These are phyloP conservation scores for Phasianus colchicus DNA, from an alignment of 2,113 vertebrate species.

Conservation along the genomic window DNA sequence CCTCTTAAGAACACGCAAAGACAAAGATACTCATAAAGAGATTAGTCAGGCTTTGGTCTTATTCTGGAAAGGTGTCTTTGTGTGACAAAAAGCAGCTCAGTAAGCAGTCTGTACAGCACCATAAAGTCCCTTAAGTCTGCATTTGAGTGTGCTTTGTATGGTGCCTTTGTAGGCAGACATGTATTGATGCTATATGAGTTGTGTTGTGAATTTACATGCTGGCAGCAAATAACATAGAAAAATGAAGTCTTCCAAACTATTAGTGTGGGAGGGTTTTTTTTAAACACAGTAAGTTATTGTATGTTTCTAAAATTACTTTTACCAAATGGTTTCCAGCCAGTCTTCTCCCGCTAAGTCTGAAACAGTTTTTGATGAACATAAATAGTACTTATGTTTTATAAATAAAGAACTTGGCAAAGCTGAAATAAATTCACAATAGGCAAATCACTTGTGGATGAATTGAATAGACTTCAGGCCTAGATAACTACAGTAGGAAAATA, in stretches of 20 bases:
- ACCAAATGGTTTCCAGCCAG: background rate
- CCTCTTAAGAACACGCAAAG: conserved; percentile 20
- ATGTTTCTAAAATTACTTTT: conserved; percentile 27
- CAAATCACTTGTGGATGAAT: background rate
- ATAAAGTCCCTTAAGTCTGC: background rate
- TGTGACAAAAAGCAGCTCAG: background rate
- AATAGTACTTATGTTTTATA: background rate
- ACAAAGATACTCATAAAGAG: conserved; percentile 31
- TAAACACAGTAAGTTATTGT: conserved; percentile 22
- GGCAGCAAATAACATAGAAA: background rate
- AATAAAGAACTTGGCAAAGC: conserved; percentile 15
- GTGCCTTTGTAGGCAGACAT: background rate
- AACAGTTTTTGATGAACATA: conserved; percentile 11
- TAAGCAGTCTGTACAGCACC: background rate
- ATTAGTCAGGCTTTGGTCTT: conserved; percentile 56
- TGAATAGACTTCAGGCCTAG: background rate
- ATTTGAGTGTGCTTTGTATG: background rate
- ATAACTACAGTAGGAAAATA: background rate
- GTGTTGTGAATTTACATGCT: background rate
- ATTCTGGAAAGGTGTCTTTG: conserved; percentile 42
- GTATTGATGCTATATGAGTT: background rate
- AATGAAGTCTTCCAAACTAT: background rate
- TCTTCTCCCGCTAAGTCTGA: background rate
- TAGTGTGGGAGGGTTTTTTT: conserved; percentile 1
- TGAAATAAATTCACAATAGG: background rate